Base-by-base conservation (phyloP, 2,888 invertebrate species). In the Torymus tubicola region DNA sequence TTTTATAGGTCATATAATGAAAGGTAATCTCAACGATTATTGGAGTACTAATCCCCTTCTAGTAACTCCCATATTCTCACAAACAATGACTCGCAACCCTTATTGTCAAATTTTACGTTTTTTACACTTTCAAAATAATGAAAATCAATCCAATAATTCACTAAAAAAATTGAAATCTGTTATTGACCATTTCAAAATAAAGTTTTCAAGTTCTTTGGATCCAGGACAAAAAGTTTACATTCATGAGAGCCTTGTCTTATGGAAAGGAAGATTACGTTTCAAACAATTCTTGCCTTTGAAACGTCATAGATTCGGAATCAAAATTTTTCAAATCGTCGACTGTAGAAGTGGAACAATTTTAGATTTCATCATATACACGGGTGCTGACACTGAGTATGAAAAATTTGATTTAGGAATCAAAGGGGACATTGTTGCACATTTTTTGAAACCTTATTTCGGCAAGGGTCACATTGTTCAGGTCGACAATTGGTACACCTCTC, bases 1-100 rank as follows among this genome's bases (percentile, higher is more conserved):
- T 2, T 24, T 24, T 2, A 24, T 24, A 3, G 24, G 3, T 24
- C 42, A 50, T 65, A 16, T 50, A 65, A 50, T 1, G 42, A 65
- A 42, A 65, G 64, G 5, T 1, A 50, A 42, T 10, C 42, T 65
- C 11, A 50, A 65, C 16, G 64, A 65, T 65, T 65, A 65, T 65
- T 42, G 64, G 64, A 65, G 64, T 50, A 65, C 64, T 42, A 50
- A 65, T 65, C 42, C 64, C 42, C 42, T 65, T 10, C 42, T 65
- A 16, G 50, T 50, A 11, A 65, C 64, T 42, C 64, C 64, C 1
- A 65, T 65, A 42, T 65, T 65, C 16, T 24, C 12, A n/a, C 64
- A 65, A 65, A 42, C 50, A 0, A 65, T 42, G 64, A 65, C 64
- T 14, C 1, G 64, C 3, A 31, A 65, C 14, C 42, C 10, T 12